Base-by-base conservation (phyloP, 2,113 vertebrate genomes). In the Lichenostomus cassidix region DNA sequence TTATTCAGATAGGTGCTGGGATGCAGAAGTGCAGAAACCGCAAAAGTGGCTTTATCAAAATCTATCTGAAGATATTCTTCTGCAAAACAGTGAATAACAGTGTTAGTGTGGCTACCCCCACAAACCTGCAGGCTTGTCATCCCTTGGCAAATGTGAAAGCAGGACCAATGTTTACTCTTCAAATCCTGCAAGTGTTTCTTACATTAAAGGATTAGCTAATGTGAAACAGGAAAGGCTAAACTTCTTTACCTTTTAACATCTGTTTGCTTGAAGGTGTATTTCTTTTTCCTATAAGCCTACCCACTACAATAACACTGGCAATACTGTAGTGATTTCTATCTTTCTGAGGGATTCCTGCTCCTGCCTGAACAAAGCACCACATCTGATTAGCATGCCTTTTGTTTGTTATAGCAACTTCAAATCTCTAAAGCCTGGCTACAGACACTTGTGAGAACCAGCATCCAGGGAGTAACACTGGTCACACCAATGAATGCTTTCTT, bases 1-100 rank as follows among this genome's bases (percentile, higher is more conserved):
- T 99, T 99, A 98, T 99, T 99, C 93, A 99, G 96, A 96, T 99
- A 99, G 39, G 99, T 99, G 97, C 99, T 99, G 19, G 99, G 99
- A 85, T 99, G 99, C 97, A 99, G 98, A 97, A 99, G 75, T 68
- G 99, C 98, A 31, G 99, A 99, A 96, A 99, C 96, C 23, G 98
- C 96, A 94, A 99, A 99, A 86, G 98, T 95, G 33, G 92, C 68
- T 47, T 98, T 98, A 94, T 99, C 98, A 94, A 99, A 99, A 52
- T 97, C 96, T 89, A 99, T 92, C 22, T 96, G 98, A 79, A 99
- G 97, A 96, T 99, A 99, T 22, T 98, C 90, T 39, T 99, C 99
- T 99, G 96, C 25, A 97, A 96, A 55, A 41, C 22, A 58, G 25
- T 19, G 90, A 74, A 78, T 88, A 95, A 80, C 11, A 78, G 58